Percentiles rank a stretch among this genome's conserved stretches.
These are phyloP conservation scores for Agrochola lychnidis DNA, from an alignment of 2,888 invertebrate species.

Conservation along the genomic window DNA sequence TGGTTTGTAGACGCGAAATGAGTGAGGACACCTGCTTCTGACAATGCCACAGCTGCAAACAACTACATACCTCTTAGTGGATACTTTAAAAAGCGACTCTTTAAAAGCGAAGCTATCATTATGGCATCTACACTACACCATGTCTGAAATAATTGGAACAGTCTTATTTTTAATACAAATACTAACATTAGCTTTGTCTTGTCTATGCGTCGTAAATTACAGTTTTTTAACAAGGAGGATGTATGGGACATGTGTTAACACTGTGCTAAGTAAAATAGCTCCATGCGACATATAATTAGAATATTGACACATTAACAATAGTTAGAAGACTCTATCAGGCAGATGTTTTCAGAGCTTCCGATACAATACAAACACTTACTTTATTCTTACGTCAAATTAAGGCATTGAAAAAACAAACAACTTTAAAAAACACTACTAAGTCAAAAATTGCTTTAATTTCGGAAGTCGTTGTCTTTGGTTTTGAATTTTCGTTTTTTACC, in stretches of 20 bases:
- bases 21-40: constrained; percentile 66
- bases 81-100: constrained; percentile 32
- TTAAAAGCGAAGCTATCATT: constrained; percentile 40
- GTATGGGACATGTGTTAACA: constrained; percentile 6
- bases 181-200: constrained; percentile 38
- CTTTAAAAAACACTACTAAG: too few species aligned
- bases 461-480: too few species aligned
- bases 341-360: neutral
- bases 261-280: neutral
- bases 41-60: constrained; percentile 65
- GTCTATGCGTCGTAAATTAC: constrained; percentile 22
- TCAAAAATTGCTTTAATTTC: too few species aligned
- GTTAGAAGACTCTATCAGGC: constrained; percentile 9
- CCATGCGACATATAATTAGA: constrained; percentile 14
- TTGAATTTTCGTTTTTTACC: too few species aligned
- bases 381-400: neutral
- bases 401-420: neutral
- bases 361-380: neutral
- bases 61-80: constrained; percentile 19
- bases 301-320: constrained; percentile 30
- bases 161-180: constrained; percentile 38
- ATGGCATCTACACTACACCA: constrained; percentile 39
- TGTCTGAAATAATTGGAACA: constrained; percentile 49
- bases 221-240: constrained; percentile 15
- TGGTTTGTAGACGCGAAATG: constrained; percentile 53